phyloP scores from a whole-genome alignment of 2,797 vertebrate species.

The Chiloscyllium punctatum region DNA sequence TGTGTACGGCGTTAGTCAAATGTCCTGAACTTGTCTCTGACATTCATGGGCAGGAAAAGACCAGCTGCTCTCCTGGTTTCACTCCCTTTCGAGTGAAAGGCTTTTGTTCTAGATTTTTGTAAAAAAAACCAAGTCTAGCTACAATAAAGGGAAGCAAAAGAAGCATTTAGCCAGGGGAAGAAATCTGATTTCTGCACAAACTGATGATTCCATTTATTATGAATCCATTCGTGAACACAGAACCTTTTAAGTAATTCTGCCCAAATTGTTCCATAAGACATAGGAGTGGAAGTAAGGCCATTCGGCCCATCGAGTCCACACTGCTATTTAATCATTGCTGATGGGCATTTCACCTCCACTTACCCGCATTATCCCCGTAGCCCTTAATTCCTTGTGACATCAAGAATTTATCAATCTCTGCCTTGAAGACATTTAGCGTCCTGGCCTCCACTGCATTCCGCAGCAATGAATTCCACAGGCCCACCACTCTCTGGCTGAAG shows the following conservation, averaged over 20 bases:
- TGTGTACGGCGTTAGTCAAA: background rate
- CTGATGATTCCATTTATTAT: background rate
- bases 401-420: too few relatives aligned
- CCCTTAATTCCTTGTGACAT: too few relatives aligned
- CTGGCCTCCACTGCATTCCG: too few relatives aligned
- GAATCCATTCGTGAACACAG: background rate
- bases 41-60: background rate
- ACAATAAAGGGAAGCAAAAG: background rate
- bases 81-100: background rate
- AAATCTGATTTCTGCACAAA: background rate
- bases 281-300: too few relatives aligned
- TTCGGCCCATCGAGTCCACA: too few relatives aligned
- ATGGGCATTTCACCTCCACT: too few relatives aligned
- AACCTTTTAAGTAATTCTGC: background rate
- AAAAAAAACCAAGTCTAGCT: background rate
- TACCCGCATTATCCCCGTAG: too few relatives aligned
- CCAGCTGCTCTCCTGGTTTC: background rate
- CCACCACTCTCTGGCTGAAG: too few relatives aligned
- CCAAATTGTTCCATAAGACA: background rate
- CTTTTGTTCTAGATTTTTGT: background rate
- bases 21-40: background rate
- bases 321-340: too few relatives aligned
- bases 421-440: too few relatives aligned
- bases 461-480: too few relatives aligned
- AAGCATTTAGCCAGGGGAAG: background rate